These are phyloP conservation scores for Blastobasis adustella DNA, from an alignment of 2,888 invertebrate species.

Conservation along the genomic window DNA sequence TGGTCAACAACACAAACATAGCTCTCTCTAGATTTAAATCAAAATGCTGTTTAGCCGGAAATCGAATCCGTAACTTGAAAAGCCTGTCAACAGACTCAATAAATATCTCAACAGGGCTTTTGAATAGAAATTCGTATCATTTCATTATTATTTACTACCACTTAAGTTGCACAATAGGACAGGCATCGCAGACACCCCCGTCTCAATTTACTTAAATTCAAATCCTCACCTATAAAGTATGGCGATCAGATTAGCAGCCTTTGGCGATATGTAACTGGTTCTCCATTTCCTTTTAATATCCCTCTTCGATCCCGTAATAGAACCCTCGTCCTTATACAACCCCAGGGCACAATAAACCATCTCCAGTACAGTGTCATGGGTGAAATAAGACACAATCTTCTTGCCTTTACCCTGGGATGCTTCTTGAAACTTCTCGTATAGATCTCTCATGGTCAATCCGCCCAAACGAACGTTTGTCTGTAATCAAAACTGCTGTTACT, in stretches of 20 bases:
- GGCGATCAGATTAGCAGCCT: not conserved
- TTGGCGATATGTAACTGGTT: not conserved
- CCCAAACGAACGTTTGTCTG: not conserved
- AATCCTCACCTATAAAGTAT: not conserved
- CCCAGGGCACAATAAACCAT: not conserved
- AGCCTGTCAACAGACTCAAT: too few species aligned
- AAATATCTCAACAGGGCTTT: too few species aligned
- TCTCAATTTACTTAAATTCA: not conserved
- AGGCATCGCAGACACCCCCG: too few species aligned
- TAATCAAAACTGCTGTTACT: too few species aligned
- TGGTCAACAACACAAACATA: too few species aligned
- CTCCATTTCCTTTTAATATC: not conserved
- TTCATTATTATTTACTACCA: too few species aligned
- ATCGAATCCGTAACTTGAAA: too few species aligned
- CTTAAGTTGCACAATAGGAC: too few species aligned
- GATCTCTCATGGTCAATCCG: not conserved
- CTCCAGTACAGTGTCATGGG: not conserved
- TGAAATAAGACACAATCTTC: not conserved
- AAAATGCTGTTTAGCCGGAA: too few species aligned
- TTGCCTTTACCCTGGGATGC: not conserved
- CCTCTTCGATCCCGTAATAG: not conserved
- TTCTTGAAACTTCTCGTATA: not conserved
- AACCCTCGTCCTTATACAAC: not conserved
- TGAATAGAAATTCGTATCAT: too few species aligned
- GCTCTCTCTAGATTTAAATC: too few species aligned